Percentiles rank a stretch among this genome's conserved stretches.
phyloP scores from a whole-genome alignment of 2,113 vertebrate genomes.

The Antigone vipio region DNA sequence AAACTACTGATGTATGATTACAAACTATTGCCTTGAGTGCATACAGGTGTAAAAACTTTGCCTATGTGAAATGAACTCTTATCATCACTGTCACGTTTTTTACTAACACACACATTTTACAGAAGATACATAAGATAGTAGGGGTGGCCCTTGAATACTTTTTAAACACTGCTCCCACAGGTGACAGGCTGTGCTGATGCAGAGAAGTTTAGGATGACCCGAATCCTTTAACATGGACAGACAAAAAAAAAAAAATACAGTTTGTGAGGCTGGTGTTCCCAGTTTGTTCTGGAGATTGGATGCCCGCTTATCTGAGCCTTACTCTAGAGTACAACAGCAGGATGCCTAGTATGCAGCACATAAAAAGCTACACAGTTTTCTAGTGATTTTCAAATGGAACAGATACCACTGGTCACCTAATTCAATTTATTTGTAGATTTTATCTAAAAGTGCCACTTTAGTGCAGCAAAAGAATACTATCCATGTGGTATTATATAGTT shows the following conservation, averaged over 20 bases:
- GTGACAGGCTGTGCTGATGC: not conserved
- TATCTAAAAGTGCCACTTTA: not conserved
- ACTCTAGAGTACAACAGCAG: not conserved
- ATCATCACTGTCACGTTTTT: not conserved
- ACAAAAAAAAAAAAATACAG: not conserved
- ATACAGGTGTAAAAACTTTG: not conserved
- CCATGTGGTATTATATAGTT: not conserved
- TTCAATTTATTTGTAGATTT: not conserved
- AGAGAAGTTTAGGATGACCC: not conserved
- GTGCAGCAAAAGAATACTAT: not conserved
- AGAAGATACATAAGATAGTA: not conserved
- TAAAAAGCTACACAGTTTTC: not conserved
- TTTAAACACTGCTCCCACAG: not conserved
- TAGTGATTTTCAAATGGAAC: not conserved
- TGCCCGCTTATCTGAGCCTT: not conserved
- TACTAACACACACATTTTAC: not conserved
- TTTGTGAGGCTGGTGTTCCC: not conserved
- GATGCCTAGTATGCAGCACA: not conserved
- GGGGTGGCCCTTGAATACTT: not conserved
- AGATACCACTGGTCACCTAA: not conserved
- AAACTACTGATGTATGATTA: not conserved
- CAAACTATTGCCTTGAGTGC: not conserved
- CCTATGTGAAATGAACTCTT: not conserved
- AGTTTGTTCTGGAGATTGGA: not conserved
- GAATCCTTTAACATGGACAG: not conserved